Evolutionary conservation across 2,888 invertebrate genomes (phyloP).

Genomic region (Homarus gammarus): DNA sequence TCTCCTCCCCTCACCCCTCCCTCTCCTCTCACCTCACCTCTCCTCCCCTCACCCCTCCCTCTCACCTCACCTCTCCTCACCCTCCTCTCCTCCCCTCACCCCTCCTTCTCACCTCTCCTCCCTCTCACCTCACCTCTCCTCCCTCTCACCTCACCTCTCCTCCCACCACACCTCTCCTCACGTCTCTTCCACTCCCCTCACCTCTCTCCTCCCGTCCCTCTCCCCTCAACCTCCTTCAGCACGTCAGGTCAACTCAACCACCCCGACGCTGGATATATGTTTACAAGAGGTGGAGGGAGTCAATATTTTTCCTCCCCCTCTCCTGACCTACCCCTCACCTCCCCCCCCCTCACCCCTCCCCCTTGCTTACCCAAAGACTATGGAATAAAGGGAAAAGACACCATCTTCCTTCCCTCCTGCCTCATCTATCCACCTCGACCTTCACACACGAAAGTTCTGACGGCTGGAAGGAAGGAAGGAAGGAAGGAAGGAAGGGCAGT

Average conservation of each 20-base stretch:
- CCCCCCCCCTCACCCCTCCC: background rate
- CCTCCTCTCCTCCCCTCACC: too few species aligned
- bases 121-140: background rate
- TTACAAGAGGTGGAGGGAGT: background rate
- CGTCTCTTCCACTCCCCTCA: too few species aligned
- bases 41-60: constrained; percentile 9
- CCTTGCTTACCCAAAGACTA: background rate
- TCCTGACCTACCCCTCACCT: background rate
- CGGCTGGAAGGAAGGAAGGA: too few species aligned
- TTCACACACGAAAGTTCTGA: too few species aligned
- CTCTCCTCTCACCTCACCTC: background rate
- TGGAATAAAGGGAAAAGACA: too few species aligned
- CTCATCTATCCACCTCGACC: too few species aligned
- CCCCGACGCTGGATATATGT: background rate
- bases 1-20: too few species aligned
- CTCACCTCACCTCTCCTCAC: background rate
- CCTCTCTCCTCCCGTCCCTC: background rate
- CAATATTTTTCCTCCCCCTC: too few species aligned
- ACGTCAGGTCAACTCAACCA: background rate
- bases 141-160: background rate
- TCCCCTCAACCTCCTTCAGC: background rate
- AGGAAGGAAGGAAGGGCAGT: too few species aligned
- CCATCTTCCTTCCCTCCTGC: too few species aligned
- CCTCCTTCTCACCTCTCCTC: too few species aligned
- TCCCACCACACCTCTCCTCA: constrained; percentile 2